These are phyloP conservation scores for Ecliptopera silaceata DNA, from an alignment of 2,888 invertebrate genomes.

Conservation along the genomic window DNA sequence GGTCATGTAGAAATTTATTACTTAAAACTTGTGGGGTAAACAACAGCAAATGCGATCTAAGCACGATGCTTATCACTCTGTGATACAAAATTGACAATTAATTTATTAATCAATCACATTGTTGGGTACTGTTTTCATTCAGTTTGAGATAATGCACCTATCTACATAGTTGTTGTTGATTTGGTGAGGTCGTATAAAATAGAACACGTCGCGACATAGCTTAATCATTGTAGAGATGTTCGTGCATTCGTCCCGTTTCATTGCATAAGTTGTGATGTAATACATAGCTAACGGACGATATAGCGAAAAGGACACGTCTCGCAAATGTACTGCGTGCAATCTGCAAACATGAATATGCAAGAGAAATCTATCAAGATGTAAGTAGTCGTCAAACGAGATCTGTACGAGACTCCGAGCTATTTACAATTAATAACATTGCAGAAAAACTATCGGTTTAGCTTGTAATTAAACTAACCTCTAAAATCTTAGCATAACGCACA, in stretches of 20 bases:
- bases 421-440: slow-evolving; percentile 34
- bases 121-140: slow-evolving; percentile 50
- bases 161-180: slow-evolving; percentile 49
- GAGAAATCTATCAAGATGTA: slow-evolving; percentile 57
- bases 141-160: slow-evolving; percentile 48
- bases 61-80: slow-evolving; percentile 33
- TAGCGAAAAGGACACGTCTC: slow-evolving; percentile 39
- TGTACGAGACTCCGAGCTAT: slow-evolving; percentile 40
- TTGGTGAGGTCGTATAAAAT: slow-evolving; percentile 42
- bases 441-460: not conserved
- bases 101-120: slow-evolving; percentile 47
- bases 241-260: slow-evolving; percentile 32
- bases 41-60: not conserved
- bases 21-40: slow-evolving; percentile 22
- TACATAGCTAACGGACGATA: slow-evolving; percentile 38
- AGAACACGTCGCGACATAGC: slow-evolving; percentile 36
- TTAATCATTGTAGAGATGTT: slow-evolving; percentile 5
- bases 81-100: slow-evolving; percentile 46
- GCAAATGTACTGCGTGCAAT: slow-evolving; percentile 40
- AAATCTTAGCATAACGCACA: no score
- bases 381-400: slow-evolving; percentile 47
- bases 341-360: slow-evolving; percentile 52
- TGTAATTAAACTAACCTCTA: no score
- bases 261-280: slow-evolving; percentile 44
- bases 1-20: slow-evolving; percentile 41